These are phyloP conservation scores for Acropora tenuis DNA, from an alignment of 64 coral and sea anemone genomes.

Conservation along the genomic window DNA sequence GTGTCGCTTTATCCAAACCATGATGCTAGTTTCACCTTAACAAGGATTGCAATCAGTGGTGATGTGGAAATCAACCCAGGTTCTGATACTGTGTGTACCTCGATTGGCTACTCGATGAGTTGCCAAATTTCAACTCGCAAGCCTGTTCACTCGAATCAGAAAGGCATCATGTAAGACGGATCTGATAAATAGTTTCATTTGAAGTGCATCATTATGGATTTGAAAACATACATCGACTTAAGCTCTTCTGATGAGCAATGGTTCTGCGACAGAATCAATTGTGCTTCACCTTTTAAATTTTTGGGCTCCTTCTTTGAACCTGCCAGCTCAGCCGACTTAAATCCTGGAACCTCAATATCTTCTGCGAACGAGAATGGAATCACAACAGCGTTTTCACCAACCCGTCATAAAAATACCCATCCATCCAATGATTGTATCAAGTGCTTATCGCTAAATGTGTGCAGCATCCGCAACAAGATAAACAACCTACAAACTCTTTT, in stretches of 20 bases:
- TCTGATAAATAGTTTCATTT: slow-evolving; percentile 55
- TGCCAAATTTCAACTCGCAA: neutral
- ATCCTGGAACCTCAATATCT: neutral
- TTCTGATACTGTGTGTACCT: no score
- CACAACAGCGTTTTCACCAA: neutral
- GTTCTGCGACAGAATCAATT: neutral
- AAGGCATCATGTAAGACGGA: slow-evolving; percentile 21
- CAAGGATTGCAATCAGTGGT: neutral
- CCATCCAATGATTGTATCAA: slow-evolving; percentile 35
- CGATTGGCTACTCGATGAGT: neutral
- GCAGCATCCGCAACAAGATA: slow-evolving; percentile 40
- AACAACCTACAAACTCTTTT: slow-evolving; percentile 40
- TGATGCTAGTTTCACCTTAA: neutral
- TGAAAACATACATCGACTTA: slow-evolving; percentile 43
- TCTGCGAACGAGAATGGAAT: neutral
- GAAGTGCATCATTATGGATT: slow-evolving; percentile 55
- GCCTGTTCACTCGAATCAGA: slow-evolving; percentile 41
- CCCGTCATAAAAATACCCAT: neutral
- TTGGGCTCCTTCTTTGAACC: slow-evolving; percentile 41
- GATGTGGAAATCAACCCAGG: neutral
- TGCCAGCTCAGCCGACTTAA: neutral
- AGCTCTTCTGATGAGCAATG: slow-evolving; percentile 18
- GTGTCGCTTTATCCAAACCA: slow-evolving; percentile 6
- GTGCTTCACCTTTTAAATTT: slow-evolving; percentile 47
- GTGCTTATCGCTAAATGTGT: slow-evolving; percentile 24